Evolutionary conservation across 2,113 vertebrate genomes (phyloP).

Genomic region (Halichoeres trimaculatus): DNA sequence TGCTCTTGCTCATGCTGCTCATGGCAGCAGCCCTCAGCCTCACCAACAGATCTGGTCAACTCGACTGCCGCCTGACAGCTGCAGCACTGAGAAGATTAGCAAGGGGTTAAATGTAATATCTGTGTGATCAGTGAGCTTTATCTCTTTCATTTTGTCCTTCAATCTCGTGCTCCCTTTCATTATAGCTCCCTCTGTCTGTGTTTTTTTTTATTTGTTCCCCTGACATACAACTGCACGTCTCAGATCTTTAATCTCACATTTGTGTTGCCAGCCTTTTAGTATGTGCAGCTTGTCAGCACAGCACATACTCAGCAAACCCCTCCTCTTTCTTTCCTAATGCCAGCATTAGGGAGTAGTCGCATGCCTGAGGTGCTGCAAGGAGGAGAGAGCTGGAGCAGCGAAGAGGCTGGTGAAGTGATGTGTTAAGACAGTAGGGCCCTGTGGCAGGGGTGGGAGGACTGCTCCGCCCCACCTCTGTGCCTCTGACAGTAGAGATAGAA

Average conservation of each 20-base stretch:
- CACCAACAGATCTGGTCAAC: constrained; percentile 53
- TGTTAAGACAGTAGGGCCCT: constrained; percentile 66
- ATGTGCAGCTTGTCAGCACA: constrained; percentile 53
- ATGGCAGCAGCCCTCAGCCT: constrained; percentile 34
- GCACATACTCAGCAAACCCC: constrained; percentile 44
- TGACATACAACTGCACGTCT: constrained; percentile 56
- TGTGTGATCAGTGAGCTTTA: constrained; percentile 66
- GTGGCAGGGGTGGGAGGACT: constrained; percentile 54
- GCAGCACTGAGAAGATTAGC: constrained; percentile 71
- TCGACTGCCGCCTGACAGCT: constrained; percentile 61
- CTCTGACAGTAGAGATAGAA: constrained; percentile 59
- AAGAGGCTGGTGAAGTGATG: constrained; percentile 74
- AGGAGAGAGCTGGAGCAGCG: constrained; percentile 50
- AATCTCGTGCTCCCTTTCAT: constrained; percentile 63
- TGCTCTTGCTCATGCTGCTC: constrained; percentile 25
- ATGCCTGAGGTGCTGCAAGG: constrained; percentile 65
- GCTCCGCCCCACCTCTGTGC: constrained; percentile 59
- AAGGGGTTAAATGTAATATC: constrained; percentile 77
- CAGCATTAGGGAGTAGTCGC: constrained; percentile 62
- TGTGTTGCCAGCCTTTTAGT: constrained; percentile 60
- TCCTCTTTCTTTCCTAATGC: constrained; percentile 54
- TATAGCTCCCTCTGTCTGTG: constrained; percentile 42
- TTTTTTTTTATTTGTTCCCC: constrained; percentile 28
- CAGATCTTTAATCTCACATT: constrained; percentile 61
- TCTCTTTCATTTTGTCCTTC: constrained; percentile 71